A percentile compares a stretch with the other conserved stretches of the same genome.
These are phyloP conservation scores for Syngnathoides biaculeatus DNA, from an alignment of 2,113 vertebrate species.

Conservation along the genomic window DNA sequence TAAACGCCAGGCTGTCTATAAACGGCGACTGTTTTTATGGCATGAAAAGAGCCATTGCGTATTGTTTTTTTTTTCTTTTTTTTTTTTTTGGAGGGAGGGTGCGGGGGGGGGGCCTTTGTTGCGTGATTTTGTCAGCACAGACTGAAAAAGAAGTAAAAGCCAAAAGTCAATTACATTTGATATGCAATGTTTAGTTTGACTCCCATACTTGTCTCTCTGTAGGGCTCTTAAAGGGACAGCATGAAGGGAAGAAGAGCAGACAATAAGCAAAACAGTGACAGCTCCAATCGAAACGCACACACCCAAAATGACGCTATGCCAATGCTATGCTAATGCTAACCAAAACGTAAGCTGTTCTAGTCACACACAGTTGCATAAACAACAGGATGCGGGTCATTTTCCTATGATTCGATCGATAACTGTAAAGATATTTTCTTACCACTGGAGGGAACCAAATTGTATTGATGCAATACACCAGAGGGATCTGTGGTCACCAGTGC, in stretches of 20 bases:
- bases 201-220: constrained; percentile 99
- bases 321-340: neutral
- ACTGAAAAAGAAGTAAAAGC: constrained; percentile 90
- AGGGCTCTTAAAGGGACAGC: constrained; percentile 99
- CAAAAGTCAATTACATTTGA: constrained; percentile 99
- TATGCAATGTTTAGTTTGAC: constrained; percentile 99
- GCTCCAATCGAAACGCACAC: constrained; percentile 81
- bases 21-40: constrained; percentile 19
- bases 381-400: neutral
- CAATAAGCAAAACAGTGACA: constrained; percentile 95
- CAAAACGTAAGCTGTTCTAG: neutral
- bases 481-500: too few relatives aligned
- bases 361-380: neutral
- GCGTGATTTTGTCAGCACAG: constrained; percentile 45
- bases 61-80: too few relatives aligned
- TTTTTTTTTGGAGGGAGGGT: too few relatives aligned
- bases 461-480: too few relatives aligned
- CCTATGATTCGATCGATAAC: too few relatives aligned
- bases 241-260: constrained; percentile 90
- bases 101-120: constrained; percentile 9
- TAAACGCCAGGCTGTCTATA: constrained; percentile 19
- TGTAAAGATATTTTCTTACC: too few relatives aligned
- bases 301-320: constrained; percentile 34
- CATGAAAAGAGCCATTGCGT: constrained; percentile 11
- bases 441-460: too few relatives aligned